Conservation (phyloP, 2,113 vertebrate species). For the Amazona guildingii region DNA sequence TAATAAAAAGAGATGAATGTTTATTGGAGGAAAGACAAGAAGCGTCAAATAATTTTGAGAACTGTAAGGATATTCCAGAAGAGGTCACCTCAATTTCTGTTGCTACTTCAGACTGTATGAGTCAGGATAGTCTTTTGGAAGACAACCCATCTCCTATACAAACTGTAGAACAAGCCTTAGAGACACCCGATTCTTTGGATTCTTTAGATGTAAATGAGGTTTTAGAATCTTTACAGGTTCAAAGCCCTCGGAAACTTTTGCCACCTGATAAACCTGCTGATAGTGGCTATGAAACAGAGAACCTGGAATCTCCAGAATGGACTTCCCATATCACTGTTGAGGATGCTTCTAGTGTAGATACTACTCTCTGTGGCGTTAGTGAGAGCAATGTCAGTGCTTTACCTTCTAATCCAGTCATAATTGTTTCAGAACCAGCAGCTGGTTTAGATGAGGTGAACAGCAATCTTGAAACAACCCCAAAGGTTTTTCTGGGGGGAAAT, state of each 20-base stretch:
- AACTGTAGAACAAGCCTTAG: conserved; percentile 75
- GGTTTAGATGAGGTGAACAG: conserved; percentile 25
- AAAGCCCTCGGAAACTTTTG: conserved; percentile 80
- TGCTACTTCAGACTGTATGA: conserved; percentile 83
- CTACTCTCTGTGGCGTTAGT: neutral
- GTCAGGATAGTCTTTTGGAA: conserved; percentile 90
- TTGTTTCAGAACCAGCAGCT: conserved; percentile 81
- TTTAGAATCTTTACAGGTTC: conserved; percentile 71
- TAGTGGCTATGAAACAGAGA: conserved; percentile 97
- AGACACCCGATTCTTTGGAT: conserved; percentile 92
- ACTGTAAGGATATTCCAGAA: neutral
- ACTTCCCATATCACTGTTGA: conserved; percentile 81
- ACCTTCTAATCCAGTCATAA: conserved; percentile 81
- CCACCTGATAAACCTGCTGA: conserved; percentile 93
- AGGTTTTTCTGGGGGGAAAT: conserved; percentile 66
- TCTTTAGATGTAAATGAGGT: conserved; percentile 85
- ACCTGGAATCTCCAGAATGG: conserved; percentile 97
- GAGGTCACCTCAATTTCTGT: conserved; percentile 69
- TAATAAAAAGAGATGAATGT: neutral
- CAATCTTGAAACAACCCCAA: conserved; percentile 54
- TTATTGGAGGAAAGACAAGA: neutral
- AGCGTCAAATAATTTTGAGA: neutral
- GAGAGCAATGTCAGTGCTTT: neutral
- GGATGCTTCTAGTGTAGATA: conserved; percentile 66
- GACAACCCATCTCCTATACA: conserved; percentile 80